Conservation (phyloP, 1,140 invertebrate species). For the Camponotus pennsylvanicus region DNA sequence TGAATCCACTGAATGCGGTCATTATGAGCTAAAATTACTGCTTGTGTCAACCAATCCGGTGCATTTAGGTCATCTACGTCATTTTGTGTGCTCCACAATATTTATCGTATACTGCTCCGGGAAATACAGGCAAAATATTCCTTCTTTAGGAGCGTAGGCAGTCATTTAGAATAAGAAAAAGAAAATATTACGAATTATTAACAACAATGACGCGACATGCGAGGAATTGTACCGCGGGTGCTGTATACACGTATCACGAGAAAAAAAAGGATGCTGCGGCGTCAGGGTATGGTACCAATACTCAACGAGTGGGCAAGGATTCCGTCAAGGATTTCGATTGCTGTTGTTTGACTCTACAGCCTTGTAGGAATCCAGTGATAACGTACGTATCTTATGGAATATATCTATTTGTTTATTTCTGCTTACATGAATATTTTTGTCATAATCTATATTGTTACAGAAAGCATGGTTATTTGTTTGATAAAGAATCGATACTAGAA, state of each 20-base stretch:
- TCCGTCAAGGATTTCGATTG: slow-evolving; percentile 99
- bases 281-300: slow-evolving; percentile 96
- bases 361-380: slow-evolving; percentile 95
- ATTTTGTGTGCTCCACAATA: background rate
- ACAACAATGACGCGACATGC: slow-evolving; percentile 96
- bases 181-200: background rate
- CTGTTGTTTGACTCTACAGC: slow-evolving; percentile 98
- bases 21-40: background rate
- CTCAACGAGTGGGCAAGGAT: slow-evolving; percentile 96
- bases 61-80: background rate
- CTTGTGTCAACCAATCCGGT: background rate
- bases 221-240: slow-evolving; percentile 98
- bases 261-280: slow-evolving; percentile 97
- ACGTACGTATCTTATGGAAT: slow-evolving; percentile 87
- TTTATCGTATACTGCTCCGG: background rate
- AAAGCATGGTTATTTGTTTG: slow-evolving; percentile 97
- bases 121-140: background rate
- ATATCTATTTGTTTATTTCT: background rate
- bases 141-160: no score
- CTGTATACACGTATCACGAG: slow-evolving; percentile 99
- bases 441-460: slow-evolving; percentile 83
- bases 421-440: background rate
- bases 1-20: no score
- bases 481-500: slow-evolving; percentile 98
- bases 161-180: no score